These are phyloP conservation scores for Enteromius thamalakanensis DNA, from an alignment of 2,797 vertebrate species.

Conservation along the genomic window DNA sequence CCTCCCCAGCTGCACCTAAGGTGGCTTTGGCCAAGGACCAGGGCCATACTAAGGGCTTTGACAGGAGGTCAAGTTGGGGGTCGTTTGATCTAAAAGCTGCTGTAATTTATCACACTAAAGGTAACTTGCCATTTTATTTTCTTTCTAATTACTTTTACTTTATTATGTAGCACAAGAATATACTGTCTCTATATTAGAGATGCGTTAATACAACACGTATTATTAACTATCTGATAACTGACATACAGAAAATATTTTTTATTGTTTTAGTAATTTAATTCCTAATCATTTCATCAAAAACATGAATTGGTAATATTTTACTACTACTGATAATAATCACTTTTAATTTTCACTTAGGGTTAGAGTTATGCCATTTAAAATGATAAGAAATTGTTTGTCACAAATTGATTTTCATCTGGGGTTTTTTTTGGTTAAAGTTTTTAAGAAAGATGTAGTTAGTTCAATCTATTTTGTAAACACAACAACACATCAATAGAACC, in stretches of 20 bases:
- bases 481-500: background rate
- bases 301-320: background rate
- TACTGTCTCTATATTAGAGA: background rate
- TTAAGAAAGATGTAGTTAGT: too few relatives aligned
- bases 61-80: constrained; percentile 86
- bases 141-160: background rate
- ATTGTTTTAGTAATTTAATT: background rate
- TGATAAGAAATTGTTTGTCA: background rate
- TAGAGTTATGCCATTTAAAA: background rate
- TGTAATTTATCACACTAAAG: constrained; percentile 92
- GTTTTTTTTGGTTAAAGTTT: background rate
- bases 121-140: constrained; percentile 69
- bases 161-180: background rate
- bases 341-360: background rate
- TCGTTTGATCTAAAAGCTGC: constrained; percentile 89
- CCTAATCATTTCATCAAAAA: background rate
- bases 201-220: background rate
- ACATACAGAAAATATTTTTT: background rate
- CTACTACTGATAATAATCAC: background rate
- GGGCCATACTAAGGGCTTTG: constrained; percentile 85
- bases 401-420: background rate
- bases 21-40: constrained; percentile 85
- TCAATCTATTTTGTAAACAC: background rate
- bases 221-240: background rate
- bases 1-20: constrained; percentile 79